Conservation (phyloP, 2,888 invertebrate genomes). For the Phymatocera aterrima region DNA sequence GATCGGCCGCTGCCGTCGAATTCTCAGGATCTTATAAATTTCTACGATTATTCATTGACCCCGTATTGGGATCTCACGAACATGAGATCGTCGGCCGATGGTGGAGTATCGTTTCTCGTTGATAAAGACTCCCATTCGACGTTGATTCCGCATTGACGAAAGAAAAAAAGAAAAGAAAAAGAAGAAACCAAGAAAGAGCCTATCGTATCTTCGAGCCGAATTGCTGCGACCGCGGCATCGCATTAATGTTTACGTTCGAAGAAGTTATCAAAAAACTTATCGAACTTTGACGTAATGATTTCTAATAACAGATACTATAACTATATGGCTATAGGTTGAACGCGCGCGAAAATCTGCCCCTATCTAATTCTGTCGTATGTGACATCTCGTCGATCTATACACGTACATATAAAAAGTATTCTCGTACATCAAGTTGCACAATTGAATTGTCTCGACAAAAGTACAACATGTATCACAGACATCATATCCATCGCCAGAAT, state of each 20-base stretch:
- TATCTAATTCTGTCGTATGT: not conserved
- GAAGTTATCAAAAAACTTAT: slow-evolving; percentile 51
- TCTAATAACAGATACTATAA: slow-evolving; percentile 27
- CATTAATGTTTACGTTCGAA: slow-evolving; percentile 29
- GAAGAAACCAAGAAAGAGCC: not conserved
- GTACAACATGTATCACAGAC: too few relatives aligned
- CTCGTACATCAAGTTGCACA: not conserved
- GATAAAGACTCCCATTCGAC: slow-evolving; percentile 63
- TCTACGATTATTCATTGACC: slow-evolving; percentile 61
- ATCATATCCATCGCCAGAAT: too few relatives aligned
- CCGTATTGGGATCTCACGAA: slow-evolving; percentile 58
- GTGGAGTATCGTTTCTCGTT: slow-evolving; percentile 52
- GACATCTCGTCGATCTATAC: not conserved
- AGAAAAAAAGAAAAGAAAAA: not conserved
- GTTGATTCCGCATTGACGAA: slow-evolving; percentile 41
- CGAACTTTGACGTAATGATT: slow-evolving; percentile 53
- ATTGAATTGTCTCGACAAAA: too few relatives aligned
- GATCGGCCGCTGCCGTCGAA: slow-evolving; percentile 21
- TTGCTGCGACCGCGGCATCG: not conserved
- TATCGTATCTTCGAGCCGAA: slow-evolving; percentile 9
- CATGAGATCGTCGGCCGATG: slow-evolving; percentile 50
- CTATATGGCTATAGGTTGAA: too few relatives aligned
- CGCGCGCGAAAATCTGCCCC: not conserved
- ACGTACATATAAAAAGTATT: not conserved
- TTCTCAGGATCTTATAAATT: slow-evolving; percentile 56